phyloP scores from a whole-genome alignment of 2,113 vertebrate genomes.

The Oryzias melastigma region DNA sequence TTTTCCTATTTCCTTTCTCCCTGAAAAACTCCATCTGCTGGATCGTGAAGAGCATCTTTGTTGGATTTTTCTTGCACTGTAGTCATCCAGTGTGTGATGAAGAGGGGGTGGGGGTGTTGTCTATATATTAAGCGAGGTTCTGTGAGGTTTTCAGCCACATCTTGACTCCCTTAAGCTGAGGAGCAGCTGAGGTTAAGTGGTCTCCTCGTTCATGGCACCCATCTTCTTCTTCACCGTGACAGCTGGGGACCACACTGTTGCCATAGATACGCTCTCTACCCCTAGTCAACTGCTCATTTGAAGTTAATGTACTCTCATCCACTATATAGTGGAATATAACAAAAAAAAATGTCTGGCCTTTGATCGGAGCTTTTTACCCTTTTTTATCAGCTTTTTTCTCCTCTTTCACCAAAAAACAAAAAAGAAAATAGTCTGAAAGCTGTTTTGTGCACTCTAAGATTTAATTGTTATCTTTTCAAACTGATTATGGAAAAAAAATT shows the following conservation, averaged over 20 bases:
- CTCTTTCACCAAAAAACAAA: slow-evolving; percentile 2
- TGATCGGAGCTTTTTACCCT: not conserved
- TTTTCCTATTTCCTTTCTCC: slow-evolving; percentile 45
- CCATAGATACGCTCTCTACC: slow-evolving; percentile 71
- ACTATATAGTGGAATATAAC: slow-evolving; percentile 6
- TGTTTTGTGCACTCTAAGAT: slow-evolving; percentile 68
- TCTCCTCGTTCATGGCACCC: slow-evolving; percentile 77
- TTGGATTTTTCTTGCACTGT: slow-evolving; percentile 18
- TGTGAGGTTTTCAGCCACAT: slow-evolving; percentile 72
- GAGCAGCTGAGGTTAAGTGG: slow-evolving; percentile 82
- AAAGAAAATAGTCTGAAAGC: slow-evolving; percentile 32
- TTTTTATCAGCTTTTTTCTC: not conserved
- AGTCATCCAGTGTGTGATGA: slow-evolving; percentile 63
- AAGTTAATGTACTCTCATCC: slow-evolving; percentile 48
- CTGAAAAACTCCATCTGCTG: slow-evolving; percentile 64
- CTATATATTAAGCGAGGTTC: slow-evolving; percentile 79
- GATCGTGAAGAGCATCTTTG: slow-evolving; percentile 31
- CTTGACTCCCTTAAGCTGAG: slow-evolving; percentile 82
- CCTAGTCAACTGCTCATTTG: slow-evolving; percentile 66
- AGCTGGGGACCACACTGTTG: slow-evolving; percentile 72
- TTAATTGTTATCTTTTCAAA: slow-evolving; percentile 77
- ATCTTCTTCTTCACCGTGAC: slow-evolving; percentile 73
- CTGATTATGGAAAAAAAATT: slow-evolving; percentile 70
- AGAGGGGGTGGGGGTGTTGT: slow-evolving; percentile 53
- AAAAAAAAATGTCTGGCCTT: slow-evolving; percentile 8